Base-by-base conservation (phyloP, 2,113 vertebrate species). In the Micronisus gabar region DNA sequence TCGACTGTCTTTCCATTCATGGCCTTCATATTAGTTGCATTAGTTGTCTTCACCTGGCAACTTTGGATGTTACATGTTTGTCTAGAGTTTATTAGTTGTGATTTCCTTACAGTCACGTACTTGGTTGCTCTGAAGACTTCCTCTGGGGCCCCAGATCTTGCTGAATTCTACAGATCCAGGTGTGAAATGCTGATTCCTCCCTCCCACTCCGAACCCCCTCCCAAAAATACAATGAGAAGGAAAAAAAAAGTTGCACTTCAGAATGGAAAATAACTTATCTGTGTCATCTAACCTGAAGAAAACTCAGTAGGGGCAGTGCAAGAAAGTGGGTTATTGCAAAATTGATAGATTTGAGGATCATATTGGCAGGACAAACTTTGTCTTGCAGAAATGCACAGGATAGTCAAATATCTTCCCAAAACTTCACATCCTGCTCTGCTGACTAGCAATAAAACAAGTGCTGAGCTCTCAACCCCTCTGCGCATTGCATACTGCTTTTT, bases 201-300 rank as follows among this genome's bases (percentile, higher is more conserved):
- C 23, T 9, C 12, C 17, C 2, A 2, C 3, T 21, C 7, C 13
- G 9, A n/a, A 12, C 5, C 3, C 8, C 10, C 15, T 6, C 0
- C 29, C 47, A 48, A 48, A 53, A 81, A 76, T 55, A 48, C 5
- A 53, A n/a, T 8, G 1, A 18, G 3, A 79, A 62, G 10, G 3
- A 11, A 23, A 34, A 72, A 53, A 30, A 52, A 47, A 34, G 8
- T 45, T 13, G 18, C n/a, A 63, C n/a, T 83, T 87, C 38, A 53
- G 30, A 91, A 59, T 16, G 13, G 30, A 88, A 63, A 83, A 47
- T 27, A 30, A 43, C 11, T 36, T 36, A 56, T 7, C 29, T 45
- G 10, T 9, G 4, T 66, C 11, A 58, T 30, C 21, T 45, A 62
- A 72, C 45, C 12, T n/a, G 9, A 78, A 68, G 21, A 83, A 52